Base-by-base conservation (phyloP, 2,888 invertebrate genomes). In the Fissipunctia ypsillon region DNA sequence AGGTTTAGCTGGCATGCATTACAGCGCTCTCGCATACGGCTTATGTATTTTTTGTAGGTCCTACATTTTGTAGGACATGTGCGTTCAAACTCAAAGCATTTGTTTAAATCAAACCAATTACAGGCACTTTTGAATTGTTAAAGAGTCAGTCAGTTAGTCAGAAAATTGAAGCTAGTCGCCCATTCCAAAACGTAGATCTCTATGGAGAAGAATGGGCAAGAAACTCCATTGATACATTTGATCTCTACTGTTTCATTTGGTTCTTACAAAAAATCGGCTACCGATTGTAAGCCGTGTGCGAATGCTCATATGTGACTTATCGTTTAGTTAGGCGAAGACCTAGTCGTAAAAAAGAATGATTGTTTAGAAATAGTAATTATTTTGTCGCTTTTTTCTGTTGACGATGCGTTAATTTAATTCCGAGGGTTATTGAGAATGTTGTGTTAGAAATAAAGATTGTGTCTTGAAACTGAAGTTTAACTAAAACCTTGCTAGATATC, bases 361-460 rank as follows among this genome's bases (percentile, higher is more conserved):
- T 80, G 75, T 84, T 85, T 85, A 85, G 82, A 78, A 84, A 82
- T 80, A 78, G 66, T 78, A 81, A 78, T 77, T n/a, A n/a, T n/a
- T n/a, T n/a, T 88, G 78, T 89, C 78, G 90, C 91, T 92, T 92
- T 69, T 83, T 92, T 91, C 50, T 78, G 87, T 92, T 92, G 38
- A 80, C 57, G 63, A 80, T 89, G 88, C 87, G 85, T 92, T 91
- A 28, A 85, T 91, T 92, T 89, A 85, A 90, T 88, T 88, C 78
- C 68, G 82, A 90, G 69, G 79, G 91, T 90, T 91, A 84, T 87
- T 82, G 89, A 89, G 81, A 91, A 92, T 91, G 90, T 93, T 94
- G 93, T 93, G 91, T 95, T 95, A 93, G 89, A 91, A 94, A 94
- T 93, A 92, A 94, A 94, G 87, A 91, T 91, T 92, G 92, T 94